These are phyloP conservation scores for Stenchaetothrips biformis DNA, from an alignment of 2,888 invertebrate genomes.

Conservation along the genomic window DNA sequence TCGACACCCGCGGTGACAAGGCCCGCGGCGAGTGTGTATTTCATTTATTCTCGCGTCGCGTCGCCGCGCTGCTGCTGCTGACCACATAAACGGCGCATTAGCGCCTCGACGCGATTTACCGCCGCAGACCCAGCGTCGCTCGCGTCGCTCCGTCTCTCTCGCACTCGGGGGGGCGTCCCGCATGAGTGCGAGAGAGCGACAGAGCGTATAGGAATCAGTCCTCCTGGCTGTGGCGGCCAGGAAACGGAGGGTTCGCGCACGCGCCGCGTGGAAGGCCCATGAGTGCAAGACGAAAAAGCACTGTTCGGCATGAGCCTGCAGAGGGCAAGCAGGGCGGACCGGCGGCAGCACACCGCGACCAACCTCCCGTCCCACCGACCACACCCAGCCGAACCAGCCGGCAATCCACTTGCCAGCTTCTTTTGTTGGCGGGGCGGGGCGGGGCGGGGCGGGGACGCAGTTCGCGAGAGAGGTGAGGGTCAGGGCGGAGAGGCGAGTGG, in stretches of 20 bases:
- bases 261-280: no score
- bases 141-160: no score
- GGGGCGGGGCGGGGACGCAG: not conserved
- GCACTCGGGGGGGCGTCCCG: no score
- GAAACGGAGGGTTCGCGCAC: no score
- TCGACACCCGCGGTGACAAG: slow-evolving; percentile 4
- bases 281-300: no score
- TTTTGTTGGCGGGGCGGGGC: not conserved
- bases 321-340: not conserved
- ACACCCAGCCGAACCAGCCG: no score
- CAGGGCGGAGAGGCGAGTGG: not conserved
- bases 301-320: not conserved
- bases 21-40: not conserved
- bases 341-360: not conserved
- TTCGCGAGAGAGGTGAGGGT: not conserved
- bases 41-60: not conserved
- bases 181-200: no score
- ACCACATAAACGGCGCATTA: slow-evolving; percentile 2
- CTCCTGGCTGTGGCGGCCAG: no score
- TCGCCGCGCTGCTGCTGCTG: not conserved
- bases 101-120: not conserved
- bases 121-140: not conserved
- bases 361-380: no score
- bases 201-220: no score
- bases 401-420: no score